Evolutionary conservation across 2,888 invertebrate genomes (phyloP).

Genomic region (Parthenolecanium corni): DNA sequence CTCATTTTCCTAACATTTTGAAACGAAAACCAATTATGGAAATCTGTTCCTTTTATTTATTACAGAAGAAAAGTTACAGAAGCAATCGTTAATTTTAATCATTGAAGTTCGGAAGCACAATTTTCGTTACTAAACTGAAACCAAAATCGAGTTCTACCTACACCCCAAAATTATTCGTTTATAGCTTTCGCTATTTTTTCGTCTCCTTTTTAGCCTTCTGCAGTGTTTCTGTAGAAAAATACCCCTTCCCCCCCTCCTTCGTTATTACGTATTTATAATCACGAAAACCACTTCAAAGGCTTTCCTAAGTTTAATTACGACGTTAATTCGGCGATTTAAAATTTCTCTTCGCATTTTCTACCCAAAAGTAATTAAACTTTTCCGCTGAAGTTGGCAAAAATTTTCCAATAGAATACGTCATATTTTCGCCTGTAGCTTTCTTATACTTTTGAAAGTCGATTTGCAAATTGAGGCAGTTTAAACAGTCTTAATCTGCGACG

Average conservation of each 20-base stretch:
- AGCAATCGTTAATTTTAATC: constrained; percentile 26
- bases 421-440: no score
- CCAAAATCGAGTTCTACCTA: neutral
- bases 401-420: neutral
- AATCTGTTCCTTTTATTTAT: constrained; percentile 24
- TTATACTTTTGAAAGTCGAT: no score
- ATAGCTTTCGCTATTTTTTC: constrained; percentile 4
- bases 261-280: constrained; percentile 2
- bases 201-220: no score
- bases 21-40: constrained; percentile 26
- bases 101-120: constrained; percentile 13
- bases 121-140: neutral
- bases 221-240: no score
- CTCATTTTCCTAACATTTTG: neutral
- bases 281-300: constrained; percentile 21
- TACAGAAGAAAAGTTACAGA: constrained; percentile 19
- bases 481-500: no score
- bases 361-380: constrained; percentile 20
- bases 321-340: constrained; percentile 22
- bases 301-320: constrained; percentile 25
- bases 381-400: constrained; percentile 2
- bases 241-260: no score
- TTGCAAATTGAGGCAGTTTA: no score
- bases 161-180: constrained; percentile 19
- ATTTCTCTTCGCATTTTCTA: constrained; percentile 4